These are phyloP conservation scores for Coboldia fuscipes DNA, from an alignment of 1,140 invertebrate genomes.

Conservation along the genomic window DNA sequence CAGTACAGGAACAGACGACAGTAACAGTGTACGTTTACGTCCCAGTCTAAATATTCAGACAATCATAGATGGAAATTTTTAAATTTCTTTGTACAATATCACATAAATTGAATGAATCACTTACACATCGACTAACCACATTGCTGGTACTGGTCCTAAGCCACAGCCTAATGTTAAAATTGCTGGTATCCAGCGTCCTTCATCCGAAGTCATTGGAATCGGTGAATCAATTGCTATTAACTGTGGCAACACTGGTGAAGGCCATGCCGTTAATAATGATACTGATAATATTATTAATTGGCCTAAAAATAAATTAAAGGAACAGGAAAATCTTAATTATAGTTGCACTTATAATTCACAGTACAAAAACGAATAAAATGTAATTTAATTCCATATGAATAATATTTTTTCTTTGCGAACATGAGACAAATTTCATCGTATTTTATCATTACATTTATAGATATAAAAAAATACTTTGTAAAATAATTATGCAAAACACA, in stretches of 20 bases:
- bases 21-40: slow-evolving; percentile 38
- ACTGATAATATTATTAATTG: too few species aligned
- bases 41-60: slow-evolving; percentile 24
- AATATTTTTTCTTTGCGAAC: too few species aligned
- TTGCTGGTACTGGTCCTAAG: background rate
- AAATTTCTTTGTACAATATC: background rate
- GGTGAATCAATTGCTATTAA: slow-evolving; percentile 22
- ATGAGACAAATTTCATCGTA: too few species aligned
- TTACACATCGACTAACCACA: background rate
- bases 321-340: too few species aligned
- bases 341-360: too few species aligned
- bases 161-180: slow-evolving; percentile 9
- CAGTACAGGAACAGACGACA: slow-evolving; percentile 33
- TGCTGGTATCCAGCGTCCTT: slow-evolving; percentile 40
- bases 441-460: too few species aligned
- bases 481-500: too few species aligned
- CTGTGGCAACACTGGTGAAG: slow-evolving; percentile 30
- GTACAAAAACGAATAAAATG: too few species aligned
- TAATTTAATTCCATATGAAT: too few species aligned
- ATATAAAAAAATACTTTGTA: too few species aligned
- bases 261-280: slow-evolving; percentile 22
- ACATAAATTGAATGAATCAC: background rate
- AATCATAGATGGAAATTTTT: background rate
- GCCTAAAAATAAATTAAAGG: too few species aligned
- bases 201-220: slow-evolving; percentile 27